Evolutionary conservation across 2,113 vertebrate genomes (phyloP).

Genomic region (Platichthys flesus): DNA sequence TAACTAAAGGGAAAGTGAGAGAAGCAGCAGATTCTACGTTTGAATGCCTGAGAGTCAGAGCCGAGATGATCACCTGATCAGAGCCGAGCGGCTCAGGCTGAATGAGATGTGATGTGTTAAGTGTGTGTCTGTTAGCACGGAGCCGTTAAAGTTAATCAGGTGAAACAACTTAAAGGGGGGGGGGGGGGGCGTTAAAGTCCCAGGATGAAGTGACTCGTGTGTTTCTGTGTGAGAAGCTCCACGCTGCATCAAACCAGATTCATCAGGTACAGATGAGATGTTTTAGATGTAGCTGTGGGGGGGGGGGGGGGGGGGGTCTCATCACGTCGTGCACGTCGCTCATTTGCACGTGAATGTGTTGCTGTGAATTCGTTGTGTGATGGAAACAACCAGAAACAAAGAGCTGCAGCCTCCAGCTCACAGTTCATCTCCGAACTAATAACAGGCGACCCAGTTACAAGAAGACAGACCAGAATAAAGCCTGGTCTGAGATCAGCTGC

Average conservation of each 20-base stretch:
- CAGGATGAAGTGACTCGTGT: not conserved
- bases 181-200: conserved; percentile 6
- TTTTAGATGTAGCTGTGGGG: not conserved
- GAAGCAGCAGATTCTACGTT: not conserved
- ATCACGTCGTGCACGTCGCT: not conserved
- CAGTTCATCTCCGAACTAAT: conserved; percentile 39
- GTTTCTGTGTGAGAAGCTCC: not conserved
- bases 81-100: not conserved
- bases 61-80: not conserved
- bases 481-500: not conserved
- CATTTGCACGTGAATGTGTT: conserved; percentile 3
- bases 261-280: not conserved
- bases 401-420: conserved; percentile 20
- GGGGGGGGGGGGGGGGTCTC: not conserved
- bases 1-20: not conserved
- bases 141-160: conserved; percentile 41
- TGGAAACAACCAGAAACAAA: conserved; percentile 11
- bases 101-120: not conserved
- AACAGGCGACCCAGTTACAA: conserved; percentile 18
- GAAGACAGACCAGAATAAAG: not conserved
- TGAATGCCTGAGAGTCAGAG: not conserved
- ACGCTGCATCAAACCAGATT: no score
- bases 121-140: not conserved
- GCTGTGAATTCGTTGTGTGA: not conserved
- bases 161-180: no score